Evolutionary conservation across 2,888 invertebrate species (phyloP).

Genomic region (Drosophila affinis): DNA sequence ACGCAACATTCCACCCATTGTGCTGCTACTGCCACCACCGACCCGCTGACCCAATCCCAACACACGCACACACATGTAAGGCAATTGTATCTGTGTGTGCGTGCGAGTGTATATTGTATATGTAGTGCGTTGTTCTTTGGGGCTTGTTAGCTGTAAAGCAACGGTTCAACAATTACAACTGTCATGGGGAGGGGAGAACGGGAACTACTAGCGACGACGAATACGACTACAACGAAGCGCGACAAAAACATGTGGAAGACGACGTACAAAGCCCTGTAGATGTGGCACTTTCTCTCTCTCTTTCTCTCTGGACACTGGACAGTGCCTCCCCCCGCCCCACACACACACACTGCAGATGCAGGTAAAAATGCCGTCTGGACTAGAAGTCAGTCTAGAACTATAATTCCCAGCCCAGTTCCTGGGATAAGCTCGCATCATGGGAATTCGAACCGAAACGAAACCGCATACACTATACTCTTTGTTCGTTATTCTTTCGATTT

Average conservation of each 20-base stretch:
- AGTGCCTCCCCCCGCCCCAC: neutral
- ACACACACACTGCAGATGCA: neutral
- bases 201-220: slow-evolving; percentile 20
- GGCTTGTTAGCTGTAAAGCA: slow-evolving; percentile 48
- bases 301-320: slow-evolving; percentile 1
- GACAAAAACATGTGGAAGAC: slow-evolving; percentile 40
- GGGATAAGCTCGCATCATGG: neutral
- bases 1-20: slow-evolving; percentile 67
- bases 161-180: slow-evolving; percentile 58
- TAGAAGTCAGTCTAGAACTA: neutral
- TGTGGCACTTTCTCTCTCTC: neutral
- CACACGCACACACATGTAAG: slow-evolving; percentile 27
- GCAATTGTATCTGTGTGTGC: slow-evolving; percentile 15
- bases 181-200: slow-evolving; percentile 4
- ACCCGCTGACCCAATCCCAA: slow-evolving; percentile 73
- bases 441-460: neutral
- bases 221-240: slow-evolving; percentile 22
- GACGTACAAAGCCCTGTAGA: neutral
- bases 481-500: slow-evolving; percentile 37
- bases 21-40: slow-evolving; percentile 42
- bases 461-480: neutral
- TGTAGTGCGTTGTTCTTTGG: slow-evolving; percentile 41
- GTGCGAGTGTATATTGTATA: slow-evolving; percentile 19
- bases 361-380: neutral
- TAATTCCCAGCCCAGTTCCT: neutral